Percentiles rank a stretch among this genome's conserved stretches.
These are phyloP conservation scores for Drosophila murphyi DNA, from an alignment of 1,140 invertebrate species.

Conservation along the genomic window DNA sequence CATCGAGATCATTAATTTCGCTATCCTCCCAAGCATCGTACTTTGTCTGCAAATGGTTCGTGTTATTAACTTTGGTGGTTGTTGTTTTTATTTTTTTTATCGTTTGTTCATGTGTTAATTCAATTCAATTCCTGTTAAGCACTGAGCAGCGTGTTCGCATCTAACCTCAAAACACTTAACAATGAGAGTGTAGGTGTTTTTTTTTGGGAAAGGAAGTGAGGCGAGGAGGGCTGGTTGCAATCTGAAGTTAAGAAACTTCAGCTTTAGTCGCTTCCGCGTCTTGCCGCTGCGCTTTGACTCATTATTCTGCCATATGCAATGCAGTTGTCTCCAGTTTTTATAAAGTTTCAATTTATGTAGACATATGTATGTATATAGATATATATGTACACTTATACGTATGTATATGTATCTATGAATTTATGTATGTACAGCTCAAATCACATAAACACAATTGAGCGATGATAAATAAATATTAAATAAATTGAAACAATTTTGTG, in stretches of 20 bases:
- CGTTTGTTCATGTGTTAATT: not conserved
- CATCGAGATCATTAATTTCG: slow-evolving; percentile 87
- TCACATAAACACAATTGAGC: slow-evolving; percentile 9
- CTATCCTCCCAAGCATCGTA: slow-evolving; percentile 86
- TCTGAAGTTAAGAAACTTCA: slow-evolving; percentile 1
- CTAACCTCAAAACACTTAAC: slow-evolving; percentile 30
- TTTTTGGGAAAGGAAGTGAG: not conserved
- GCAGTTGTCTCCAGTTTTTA: slow-evolving; percentile 29
- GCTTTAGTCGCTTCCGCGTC: not conserved
- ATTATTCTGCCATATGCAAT: slow-evolving; percentile 24
- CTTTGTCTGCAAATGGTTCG: slow-evolving; percentile 60
- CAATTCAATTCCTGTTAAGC: not conserved
- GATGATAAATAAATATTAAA: slow-evolving; percentile 18
- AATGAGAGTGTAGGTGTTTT: not conserved
- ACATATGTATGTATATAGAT: not conserved
- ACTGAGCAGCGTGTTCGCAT: slow-evolving; percentile 15
- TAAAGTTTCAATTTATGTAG: slow-evolving; percentile 1
- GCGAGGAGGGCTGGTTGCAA: not conserved
- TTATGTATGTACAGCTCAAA: slow-evolving; percentile 1
- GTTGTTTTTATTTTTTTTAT: not conserved
- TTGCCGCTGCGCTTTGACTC: slow-evolving; percentile 7
- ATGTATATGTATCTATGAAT: not conserved
- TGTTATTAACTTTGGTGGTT: slow-evolving; percentile 3
- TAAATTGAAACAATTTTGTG: slow-evolving; percentile 20
- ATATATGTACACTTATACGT: not conserved